Base-by-base conservation (phyloP, 2,888 invertebrate species). In the Trilocha varians region DNA sequence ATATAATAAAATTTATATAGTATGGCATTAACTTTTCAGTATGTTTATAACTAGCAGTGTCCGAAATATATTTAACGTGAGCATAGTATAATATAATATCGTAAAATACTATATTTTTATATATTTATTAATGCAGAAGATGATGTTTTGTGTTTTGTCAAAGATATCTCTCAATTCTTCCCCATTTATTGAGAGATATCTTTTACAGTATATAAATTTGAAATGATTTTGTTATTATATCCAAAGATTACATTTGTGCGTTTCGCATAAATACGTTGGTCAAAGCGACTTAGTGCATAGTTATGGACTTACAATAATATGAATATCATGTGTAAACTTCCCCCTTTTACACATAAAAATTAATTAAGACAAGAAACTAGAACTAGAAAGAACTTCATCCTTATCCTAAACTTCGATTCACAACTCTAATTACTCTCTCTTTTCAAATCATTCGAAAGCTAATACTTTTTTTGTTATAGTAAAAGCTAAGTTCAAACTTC, bases 1-100 rank as follows among this genome's bases (percentile, higher is more conserved):
- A n/a, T 85, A 76, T 86, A 86, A 78, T 86, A 85, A 86, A 87
- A 82, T 71, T 80, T 52, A 50, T 65, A 78, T 79, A 78, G 70
- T 78, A 84, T 72, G 80, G 84, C 82, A 73, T 75, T 70, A 70
- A 60, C 61, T 76, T 72, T 72, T 75, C 65, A 74, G 70, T 82
- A 78, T 66, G 66, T 70, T 74, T 73, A 77, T 76, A 71, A 63
- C 80, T 82, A 84, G 83, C 83, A 75, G 85, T 84, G 85, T 82
- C 68, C 57, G 72, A 78, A 80, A 75, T 78, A 78, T 71, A 74
- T 68, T 64, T 68, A 60, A 72, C 55, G 85, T 84, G 85, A 85
- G 85, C 85, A 84, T 80, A 72, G 64, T 69, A 69, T 57, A 50
- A 18, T 59, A 61, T 59, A 49, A 51, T 62, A 56, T 53, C 52